Evolutionary conservation across 2,888 invertebrate species (phyloP).

Genomic region (Selenia dentaria): DNA sequence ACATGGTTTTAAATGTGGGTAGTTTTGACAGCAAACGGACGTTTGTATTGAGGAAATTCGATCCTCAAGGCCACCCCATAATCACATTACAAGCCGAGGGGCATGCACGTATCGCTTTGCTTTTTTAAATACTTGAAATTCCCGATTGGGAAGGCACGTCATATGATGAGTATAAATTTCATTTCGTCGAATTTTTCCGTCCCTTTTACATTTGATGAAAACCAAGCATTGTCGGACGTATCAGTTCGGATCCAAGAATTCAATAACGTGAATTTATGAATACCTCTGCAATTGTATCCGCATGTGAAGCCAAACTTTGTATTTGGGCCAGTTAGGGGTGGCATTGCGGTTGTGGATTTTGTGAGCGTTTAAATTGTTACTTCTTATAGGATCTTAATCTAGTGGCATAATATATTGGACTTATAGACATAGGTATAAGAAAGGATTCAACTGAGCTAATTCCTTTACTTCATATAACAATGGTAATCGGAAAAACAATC

Average conservation of each 20-base stretch:
- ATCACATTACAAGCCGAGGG: slow-evolving; percentile 52
- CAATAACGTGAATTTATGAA: slow-evolving; percentile 53
- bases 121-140: slow-evolving; percentile 71
- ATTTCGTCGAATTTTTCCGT: slow-evolving; percentile 58
- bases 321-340: slow-evolving; percentile 5
- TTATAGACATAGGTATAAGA: no score
- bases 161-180: slow-evolving; percentile 73
- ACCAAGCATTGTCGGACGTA: slow-evolving; percentile 46
- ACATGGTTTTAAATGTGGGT: background rate
- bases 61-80: slow-evolving; percentile 46
- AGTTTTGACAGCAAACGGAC: slow-evolving; percentile 18
- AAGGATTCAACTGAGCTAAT: no score
- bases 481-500: no score
- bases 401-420: no score
- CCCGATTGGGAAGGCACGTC: slow-evolving; percentile 65
- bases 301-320: slow-evolving; percentile 1
- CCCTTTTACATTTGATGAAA: slow-evolving; percentile 51
- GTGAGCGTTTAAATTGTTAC: background rate
- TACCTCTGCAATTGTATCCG: slow-evolving; percentile 33
- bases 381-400: no score
- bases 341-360: no score
- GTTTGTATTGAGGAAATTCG: slow-evolving; percentile 22
- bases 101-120: slow-evolving; percentile 46
- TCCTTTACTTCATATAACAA: no score
- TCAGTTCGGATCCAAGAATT: slow-evolving; percentile 44